Conservation (phyloP, 2,797 vertebrate genomes). For the Dendrocincla fuliginosa region DNA sequence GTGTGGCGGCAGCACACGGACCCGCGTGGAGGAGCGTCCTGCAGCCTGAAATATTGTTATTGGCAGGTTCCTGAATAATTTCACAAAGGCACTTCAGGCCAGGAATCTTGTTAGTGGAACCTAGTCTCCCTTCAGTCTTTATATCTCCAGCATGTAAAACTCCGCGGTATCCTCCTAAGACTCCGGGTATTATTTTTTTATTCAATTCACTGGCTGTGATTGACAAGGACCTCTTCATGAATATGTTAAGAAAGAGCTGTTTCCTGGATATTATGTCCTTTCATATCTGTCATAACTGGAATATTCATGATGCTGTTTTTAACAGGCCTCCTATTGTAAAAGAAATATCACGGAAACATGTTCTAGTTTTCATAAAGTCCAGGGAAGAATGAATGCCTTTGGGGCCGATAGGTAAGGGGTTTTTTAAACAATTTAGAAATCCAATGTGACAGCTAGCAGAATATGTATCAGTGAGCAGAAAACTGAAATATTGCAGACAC, state of each 20-base stretch:
- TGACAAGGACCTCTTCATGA: constrained; percentile 67
- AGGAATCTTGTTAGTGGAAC: constrained; percentile 56
- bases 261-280: constrained; percentile 70
- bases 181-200: constrained; percentile 54
- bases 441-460: constrained; percentile 66
- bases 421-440: constrained; percentile 63
- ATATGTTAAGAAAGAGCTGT: constrained; percentile 40
- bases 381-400: constrained; percentile 61
- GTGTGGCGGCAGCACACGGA: constrained; percentile 45
- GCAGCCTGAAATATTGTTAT: constrained; percentile 56
- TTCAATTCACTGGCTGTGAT: constrained; percentile 65
- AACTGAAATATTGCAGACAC: not conserved
- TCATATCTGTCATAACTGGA: constrained; percentile 70
- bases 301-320: constrained; percentile 74
- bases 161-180: constrained; percentile 40
- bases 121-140: constrained; percentile 39
- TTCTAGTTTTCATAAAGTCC: constrained; percentile 58
- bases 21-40: not conserved
- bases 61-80: constrained; percentile 66
- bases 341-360: constrained; percentile 33
- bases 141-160: constrained; percentile 56
- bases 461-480: constrained; percentile 52
- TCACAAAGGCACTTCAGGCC: constrained; percentile 46
- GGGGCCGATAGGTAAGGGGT: not conserved
- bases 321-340: constrained; percentile 54